Conservation (phyloP, 2,113 vertebrate species). For the Prinia subflava region DNA sequence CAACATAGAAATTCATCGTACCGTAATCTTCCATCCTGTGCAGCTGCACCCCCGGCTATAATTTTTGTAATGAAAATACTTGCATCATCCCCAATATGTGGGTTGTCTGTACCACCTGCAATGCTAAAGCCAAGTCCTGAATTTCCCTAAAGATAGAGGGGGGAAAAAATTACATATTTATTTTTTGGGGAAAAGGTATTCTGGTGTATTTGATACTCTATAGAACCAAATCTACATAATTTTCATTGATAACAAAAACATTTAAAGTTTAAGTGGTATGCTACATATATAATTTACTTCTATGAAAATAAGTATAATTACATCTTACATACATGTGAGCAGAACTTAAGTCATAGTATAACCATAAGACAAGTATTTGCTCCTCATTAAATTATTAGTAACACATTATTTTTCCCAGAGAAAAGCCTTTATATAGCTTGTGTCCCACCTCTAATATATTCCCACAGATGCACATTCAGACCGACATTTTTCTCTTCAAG, state of each 20-base stretch:
- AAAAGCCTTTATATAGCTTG: neutral
- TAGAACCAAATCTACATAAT: neutral
- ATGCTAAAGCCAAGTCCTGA: slow-evolving; percentile 99
- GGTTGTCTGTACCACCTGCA: slow-evolving; percentile 95
- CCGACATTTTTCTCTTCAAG: neutral
- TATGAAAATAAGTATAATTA: neutral
- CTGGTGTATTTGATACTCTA: neutral
- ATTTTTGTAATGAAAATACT: slow-evolving; percentile 99
- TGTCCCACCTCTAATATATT: neutral
- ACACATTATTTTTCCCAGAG: neutral
- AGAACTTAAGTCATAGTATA: neutral
- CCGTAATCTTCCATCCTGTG: slow-evolving; percentile 94
- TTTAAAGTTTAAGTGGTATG: neutral
- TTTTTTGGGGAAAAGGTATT: neutral
- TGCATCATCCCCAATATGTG: slow-evolving; percentile 95
- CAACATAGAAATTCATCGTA: slow-evolving; percentile 57
- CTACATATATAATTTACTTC: neutral
- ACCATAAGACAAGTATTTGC: neutral
- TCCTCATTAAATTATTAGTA: neutral
- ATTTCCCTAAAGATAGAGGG: slow-evolving; percentile 79
- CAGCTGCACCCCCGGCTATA: slow-evolving; percentile 92
- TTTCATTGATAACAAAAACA: neutral
- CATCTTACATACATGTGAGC: neutral
- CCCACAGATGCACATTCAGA: neutral
- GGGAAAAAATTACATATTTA: neutral